A percentile compares a stretch with the other conserved stretches of the same genome.
phyloP scores from a whole-genome alignment of 2,797 vertebrate species.

The Falco novaeseelandiae region DNA sequence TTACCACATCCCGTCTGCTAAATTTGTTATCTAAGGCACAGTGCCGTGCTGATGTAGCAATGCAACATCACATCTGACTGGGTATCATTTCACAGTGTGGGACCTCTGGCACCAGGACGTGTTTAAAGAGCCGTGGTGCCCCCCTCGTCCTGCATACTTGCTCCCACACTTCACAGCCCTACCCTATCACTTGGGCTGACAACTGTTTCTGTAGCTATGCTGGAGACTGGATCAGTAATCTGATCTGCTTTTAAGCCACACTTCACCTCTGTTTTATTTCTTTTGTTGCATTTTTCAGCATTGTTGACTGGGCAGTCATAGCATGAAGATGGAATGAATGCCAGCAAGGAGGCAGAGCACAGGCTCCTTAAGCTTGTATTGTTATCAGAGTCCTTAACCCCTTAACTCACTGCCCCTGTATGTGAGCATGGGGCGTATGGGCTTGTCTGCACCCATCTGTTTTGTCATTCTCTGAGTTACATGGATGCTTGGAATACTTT shows the following conservation, averaged over 20 bases:
- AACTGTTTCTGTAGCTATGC: constrained; percentile 39
- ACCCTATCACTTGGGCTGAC: constrained; percentile 29
- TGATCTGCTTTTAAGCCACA: not conserved
- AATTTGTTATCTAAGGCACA: not conserved
- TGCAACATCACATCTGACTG: not conserved
- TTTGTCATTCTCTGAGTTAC: constrained; percentile 20
- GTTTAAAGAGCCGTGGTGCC: not conserved
- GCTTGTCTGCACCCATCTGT: not conserved
- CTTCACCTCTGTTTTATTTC: not conserved
- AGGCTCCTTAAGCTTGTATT: not conserved
- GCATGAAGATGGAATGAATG: not conserved
- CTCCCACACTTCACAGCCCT: constrained; percentile 42
- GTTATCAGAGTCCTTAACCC: not conserved
- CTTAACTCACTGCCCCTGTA: not conserved
- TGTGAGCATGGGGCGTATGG: not conserved
- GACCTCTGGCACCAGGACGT: constrained; percentile 29
- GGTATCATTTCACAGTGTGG: constrained; percentile 41
- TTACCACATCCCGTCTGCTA: not conserved
- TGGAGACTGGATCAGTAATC: not conserved
- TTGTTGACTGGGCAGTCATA: not conserved
- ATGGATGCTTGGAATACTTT: constrained; percentile 10
- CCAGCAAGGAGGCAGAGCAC: not conserved
- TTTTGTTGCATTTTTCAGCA: not conserved
- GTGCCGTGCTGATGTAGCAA: not conserved
- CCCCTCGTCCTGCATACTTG: constrained; percentile 16